Conservation (phyloP, 2,797 vertebrate genomes). For the Myotis pilosus region DNA sequence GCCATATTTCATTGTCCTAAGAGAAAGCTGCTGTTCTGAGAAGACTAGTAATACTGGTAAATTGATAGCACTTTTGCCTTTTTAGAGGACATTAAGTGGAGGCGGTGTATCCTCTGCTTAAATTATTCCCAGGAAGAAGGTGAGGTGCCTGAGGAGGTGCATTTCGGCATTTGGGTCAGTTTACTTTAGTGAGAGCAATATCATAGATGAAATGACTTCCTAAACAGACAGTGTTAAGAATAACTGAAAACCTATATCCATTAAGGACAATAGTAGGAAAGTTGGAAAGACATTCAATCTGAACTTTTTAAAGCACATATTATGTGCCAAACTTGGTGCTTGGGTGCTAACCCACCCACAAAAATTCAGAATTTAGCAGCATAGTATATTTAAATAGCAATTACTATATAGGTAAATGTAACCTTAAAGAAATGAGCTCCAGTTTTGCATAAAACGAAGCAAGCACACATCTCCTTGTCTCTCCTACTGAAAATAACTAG, state of each 20-base stretch:
- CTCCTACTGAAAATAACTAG: background rate
- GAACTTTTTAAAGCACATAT: slow-evolving; percentile 15
- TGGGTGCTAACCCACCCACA: background rate
- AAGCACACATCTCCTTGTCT: background rate
- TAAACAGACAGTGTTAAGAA: background rate
- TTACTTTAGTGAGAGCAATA: slow-evolving; percentile 21
- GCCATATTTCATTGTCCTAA: slow-evolving; percentile 44
- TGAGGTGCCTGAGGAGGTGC: background rate
- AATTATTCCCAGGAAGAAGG: slow-evolving; percentile 39
- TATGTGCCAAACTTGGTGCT: background rate
- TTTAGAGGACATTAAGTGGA: background rate
- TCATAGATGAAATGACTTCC: background rate
- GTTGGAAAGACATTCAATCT: slow-evolving; percentile 12
- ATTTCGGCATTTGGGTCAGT: background rate
- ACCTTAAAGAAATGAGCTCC: background rate
- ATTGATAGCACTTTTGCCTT: slow-evolving; percentile 44
- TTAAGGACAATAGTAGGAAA: background rate
- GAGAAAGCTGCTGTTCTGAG: background rate
- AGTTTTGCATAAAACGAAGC: background rate
- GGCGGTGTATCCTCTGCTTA: background rate
- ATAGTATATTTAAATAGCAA: background rate
- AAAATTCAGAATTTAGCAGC: background rate
- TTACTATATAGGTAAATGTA: background rate
- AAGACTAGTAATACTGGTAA: slow-evolving; percentile 1
- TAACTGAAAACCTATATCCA: background rate